Percentiles rank a stretch among this genome's conserved stretches.
Conservation (phyloP, 37 sponge, comb jelly and placozoan species). For the Spongilla lacustris region DNA sequence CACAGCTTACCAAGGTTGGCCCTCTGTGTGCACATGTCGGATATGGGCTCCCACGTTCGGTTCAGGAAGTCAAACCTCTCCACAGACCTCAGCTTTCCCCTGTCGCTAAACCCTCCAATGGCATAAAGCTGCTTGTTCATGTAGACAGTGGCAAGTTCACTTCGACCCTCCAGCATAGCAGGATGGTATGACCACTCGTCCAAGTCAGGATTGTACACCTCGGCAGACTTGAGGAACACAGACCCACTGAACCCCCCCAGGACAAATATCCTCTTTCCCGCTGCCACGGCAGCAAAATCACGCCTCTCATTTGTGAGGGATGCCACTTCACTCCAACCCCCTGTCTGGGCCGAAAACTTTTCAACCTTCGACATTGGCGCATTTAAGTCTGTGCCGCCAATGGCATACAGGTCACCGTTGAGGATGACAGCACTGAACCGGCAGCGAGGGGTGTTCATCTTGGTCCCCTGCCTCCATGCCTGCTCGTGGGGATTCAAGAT, state of each 20-base stretch:
- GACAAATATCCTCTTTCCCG: slow-evolving; percentile 53
- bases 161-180: slow-evolving; percentile 73
- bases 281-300: slow-evolving; percentile 65
- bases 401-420: slow-evolving; percentile 73
- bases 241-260: slow-evolving; percentile 82
- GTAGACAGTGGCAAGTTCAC: slow-evolving; percentile 60
- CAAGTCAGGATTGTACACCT: slow-evolving; percentile 57
- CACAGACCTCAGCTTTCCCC: slow-evolving; percentile 51
- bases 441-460: slow-evolving; percentile 62
- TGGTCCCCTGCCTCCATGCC: slow-evolving; percentile 70
- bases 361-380: slow-evolving; percentile 56
- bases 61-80: slow-evolving; percentile 82
- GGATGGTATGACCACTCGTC: slow-evolving; percentile 72
- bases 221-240: slow-evolving; percentile 68
- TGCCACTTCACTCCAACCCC: slow-evolving; percentile 62
- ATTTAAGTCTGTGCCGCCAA: slow-evolving; percentile 66
- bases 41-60: slow-evolving; percentile 66
- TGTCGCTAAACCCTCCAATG: slow-evolving; percentile 71
- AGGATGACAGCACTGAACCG: slow-evolving; percentile 54
- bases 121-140: slow-evolving; percentile 73
- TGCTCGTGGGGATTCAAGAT: slow-evolving; percentile 77
- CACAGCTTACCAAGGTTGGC: slow-evolving; percentile 59
- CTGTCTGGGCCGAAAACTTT: slow-evolving; percentile 60
- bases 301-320: slow-evolving; percentile 53
- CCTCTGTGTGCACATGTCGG: slow-evolving; percentile 69